Evolutionary conservation across 2,888 invertebrate species (phyloP).

Genomic region (Bruchidius siliquastri): DNA sequence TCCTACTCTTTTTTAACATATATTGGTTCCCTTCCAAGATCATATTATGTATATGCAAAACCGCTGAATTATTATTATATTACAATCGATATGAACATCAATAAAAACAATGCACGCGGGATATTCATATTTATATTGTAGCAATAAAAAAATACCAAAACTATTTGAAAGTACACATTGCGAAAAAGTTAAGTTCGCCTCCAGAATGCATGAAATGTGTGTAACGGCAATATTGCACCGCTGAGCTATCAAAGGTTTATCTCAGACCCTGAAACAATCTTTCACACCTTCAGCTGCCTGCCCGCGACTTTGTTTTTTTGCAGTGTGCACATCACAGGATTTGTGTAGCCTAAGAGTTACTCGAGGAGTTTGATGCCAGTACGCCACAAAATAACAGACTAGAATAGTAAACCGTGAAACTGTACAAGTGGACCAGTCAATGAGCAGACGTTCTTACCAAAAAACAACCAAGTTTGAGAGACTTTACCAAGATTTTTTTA

Average conservation of each 20-base stretch:
- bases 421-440: conserved; percentile 6
- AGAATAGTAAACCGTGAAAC: conserved; percentile 12
- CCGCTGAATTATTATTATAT: not conserved
- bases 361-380: conserved; percentile 5
- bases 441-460: not conserved
- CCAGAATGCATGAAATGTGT: conserved; percentile 5
- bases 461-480: not conserved
- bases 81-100: not conserved
- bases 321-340: conserved; percentile 6
- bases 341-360: conserved; percentile 6
- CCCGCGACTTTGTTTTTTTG: too few species aligned
- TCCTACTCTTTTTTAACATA: not conserved
- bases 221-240: conserved; percentile 4
- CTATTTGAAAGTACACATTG: too few species aligned
- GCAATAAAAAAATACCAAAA: not conserved
- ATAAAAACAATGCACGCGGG: not conserved
- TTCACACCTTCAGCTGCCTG: too few species aligned
- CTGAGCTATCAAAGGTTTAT: too few species aligned
- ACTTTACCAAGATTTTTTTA: too few species aligned
- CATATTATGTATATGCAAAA: not conserved
- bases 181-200: too few species aligned
- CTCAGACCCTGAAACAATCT: too few species aligned
- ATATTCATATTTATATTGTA: not conserved
- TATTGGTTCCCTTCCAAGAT: not conserved
- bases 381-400: conserved; percentile 14